A percentile compares a stretch with the other conserved stretches of the same genome.
Evolutionary conservation across 2,113 vertebrate genomes (phyloP).

Genomic region (Nothobranchius kuhntae): DNA sequence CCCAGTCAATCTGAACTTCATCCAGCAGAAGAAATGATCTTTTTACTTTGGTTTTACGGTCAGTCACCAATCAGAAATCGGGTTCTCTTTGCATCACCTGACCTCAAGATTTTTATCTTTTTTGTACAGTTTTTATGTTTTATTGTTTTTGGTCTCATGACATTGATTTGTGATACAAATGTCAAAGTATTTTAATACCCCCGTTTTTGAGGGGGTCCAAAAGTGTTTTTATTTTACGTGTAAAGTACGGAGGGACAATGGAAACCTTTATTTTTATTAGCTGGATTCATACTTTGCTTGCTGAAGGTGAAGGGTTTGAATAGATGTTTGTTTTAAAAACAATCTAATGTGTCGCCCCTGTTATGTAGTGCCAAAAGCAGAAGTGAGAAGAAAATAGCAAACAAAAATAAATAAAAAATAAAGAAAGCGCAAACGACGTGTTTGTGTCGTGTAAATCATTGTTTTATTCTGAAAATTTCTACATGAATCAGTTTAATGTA

Average conservation of each 20-base stretch:
- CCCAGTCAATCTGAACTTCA: slow-evolving; percentile 90
- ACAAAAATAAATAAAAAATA: slow-evolving; percentile 59
- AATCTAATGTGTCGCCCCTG: slow-evolving; percentile 84
- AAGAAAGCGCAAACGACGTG: slow-evolving; percentile 63
- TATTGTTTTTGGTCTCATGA: slow-evolving; percentile 83
- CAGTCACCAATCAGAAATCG: slow-evolving; percentile 48
- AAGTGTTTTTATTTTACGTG: slow-evolving; percentile 97
- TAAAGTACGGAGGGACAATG: slow-evolving; percentile 93
- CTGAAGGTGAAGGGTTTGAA: slow-evolving; percentile 86
- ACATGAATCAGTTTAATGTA: no score
- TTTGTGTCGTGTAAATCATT: slow-evolving; percentile 1
- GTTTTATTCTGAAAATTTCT: no score
- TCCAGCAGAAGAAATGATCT: slow-evolving; percentile 97
- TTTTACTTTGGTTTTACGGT: slow-evolving; percentile 53
- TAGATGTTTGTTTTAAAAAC: slow-evolving; percentile 90
- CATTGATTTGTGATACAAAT: slow-evolving; percentile 97
- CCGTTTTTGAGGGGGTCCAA: slow-evolving; percentile 95
- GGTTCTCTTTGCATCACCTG: slow-evolving; percentile 65
- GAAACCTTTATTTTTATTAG: slow-evolving; percentile 99
- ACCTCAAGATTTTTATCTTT: slow-evolving; percentile 88
- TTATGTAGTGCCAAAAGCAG: slow-evolving; percentile 93
- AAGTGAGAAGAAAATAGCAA: slow-evolving; percentile 70
- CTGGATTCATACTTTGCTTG: slow-evolving; percentile 97
- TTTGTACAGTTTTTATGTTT: slow-evolving; percentile 98
- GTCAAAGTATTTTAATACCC: slow-evolving; percentile 98